Conservation (phyloP, 2,797 vertebrate species). For the Enoplosus armatus region DNA sequence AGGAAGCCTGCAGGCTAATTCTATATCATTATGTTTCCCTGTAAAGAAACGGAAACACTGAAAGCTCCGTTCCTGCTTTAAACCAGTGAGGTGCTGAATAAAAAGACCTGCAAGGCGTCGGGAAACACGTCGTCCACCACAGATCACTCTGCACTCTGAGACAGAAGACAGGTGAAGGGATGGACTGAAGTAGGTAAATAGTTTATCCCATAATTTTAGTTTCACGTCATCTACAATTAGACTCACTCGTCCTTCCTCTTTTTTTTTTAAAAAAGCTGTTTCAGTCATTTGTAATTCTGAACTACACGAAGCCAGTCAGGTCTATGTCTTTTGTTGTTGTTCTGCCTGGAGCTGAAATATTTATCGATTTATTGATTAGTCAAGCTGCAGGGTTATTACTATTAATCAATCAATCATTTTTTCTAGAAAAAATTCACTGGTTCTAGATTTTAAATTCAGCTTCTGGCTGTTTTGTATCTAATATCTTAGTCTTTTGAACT, state of each 20-base stretch:
- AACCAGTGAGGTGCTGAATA: conserved; percentile 7
- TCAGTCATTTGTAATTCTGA: background rate
- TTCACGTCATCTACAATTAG: background rate
- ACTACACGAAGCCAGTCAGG: background rate
- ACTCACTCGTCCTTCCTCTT: background rate
- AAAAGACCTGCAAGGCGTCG: conserved; percentile 11
- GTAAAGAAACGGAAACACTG: conserved; percentile 34
- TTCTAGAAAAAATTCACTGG: too few species aligned
- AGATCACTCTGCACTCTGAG: too few species aligned
- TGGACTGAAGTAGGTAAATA: background rate
- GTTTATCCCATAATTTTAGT: background rate
- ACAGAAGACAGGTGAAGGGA: background rate
- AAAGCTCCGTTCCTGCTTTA: conserved; percentile 9
- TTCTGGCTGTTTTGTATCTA: background rate
- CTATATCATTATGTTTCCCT: conserved; percentile 66
- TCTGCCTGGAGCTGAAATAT: too few species aligned
- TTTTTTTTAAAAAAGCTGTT: background rate
- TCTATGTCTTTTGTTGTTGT: too few species aligned
- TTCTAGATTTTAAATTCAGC: too few species aligned
- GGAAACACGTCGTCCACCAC: conserved; percentile 10
- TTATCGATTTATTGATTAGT: too few species aligned
- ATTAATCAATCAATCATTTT: too few species aligned
- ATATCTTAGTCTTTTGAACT: background rate
- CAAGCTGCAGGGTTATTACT: too few species aligned
- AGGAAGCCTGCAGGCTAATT: conserved; percentile 64